phyloP scores from a whole-genome alignment of 35 echinoderm and acorn worm species.

The Ophioderma brevispina region DNA sequence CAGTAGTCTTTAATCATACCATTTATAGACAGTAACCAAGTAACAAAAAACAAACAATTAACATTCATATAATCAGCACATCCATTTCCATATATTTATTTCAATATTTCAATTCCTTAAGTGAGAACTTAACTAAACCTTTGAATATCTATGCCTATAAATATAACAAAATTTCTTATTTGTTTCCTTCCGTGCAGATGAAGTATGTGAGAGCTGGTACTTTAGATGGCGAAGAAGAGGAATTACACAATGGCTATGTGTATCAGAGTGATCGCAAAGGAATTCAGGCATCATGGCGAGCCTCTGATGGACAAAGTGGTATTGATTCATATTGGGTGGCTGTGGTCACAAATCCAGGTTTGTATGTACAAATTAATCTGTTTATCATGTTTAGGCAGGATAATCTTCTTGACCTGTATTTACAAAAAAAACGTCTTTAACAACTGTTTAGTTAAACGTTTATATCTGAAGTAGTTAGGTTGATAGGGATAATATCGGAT shows the following conservation, averaged over 20 bases:
- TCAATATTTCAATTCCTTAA: no score
- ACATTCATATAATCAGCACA: no score
- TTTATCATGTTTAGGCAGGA: background rate
- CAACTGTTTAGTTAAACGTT: no score
- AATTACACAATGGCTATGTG: constrained; percentile 40
- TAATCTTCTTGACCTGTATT: background rate
- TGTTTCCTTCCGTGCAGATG: background rate
- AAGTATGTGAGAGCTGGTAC: constrained; percentile 20
- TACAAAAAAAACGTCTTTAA: background rate
- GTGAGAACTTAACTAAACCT: no score
- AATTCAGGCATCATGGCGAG: constrained; percentile 49
- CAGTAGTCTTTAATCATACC: no score
- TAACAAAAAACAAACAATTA: no score
- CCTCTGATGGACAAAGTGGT: constrained; percentile 42
- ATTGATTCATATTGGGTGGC: constrained; percentile 46
- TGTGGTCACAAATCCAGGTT: constrained; percentile 46
- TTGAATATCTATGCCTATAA: no score
- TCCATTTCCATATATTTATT: no score
- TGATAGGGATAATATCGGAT: background rate
- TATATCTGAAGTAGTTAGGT: background rate
- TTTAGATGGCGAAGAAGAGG: constrained; percentile 36
- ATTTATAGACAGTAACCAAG: no score
- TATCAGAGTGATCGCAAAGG: constrained; percentile 13
- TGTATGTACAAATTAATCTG: background rate
- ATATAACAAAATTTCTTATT: no score